Conservation (phyloP, 2,797 vertebrate species). For the Sus cebifrons region DNA sequence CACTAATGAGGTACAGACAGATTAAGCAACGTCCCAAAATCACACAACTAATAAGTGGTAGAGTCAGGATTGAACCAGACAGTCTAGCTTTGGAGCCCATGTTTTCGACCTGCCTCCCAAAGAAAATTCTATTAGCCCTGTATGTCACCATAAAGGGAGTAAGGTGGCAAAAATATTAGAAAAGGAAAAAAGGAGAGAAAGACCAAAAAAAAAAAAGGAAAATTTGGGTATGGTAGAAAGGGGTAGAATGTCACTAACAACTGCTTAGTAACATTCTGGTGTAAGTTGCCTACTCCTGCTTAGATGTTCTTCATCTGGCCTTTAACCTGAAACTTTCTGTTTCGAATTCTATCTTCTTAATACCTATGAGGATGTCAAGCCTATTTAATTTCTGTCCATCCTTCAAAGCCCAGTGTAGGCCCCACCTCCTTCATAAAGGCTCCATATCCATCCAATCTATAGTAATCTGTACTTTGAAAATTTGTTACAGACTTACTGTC, state of each 20-base stretch:
- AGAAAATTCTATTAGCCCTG: slow-evolving; percentile 49
- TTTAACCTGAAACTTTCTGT: slow-evolving; percentile 48
- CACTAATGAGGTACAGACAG: slow-evolving; percentile 48
- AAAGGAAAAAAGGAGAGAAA: neutral
- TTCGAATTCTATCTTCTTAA: slow-evolving; percentile 67
- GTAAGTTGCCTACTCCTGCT: slow-evolving; percentile 43
- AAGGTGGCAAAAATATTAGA: neutral
- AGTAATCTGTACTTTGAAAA: slow-evolving; percentile 46
- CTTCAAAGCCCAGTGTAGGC: slow-evolving; percentile 62
- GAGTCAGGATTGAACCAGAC: slow-evolving; percentile 47
- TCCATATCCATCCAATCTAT: slow-evolving; percentile 47
- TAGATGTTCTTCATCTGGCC: slow-evolving; percentile 63
- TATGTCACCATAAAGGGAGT: neutral
- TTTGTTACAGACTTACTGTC: slow-evolving; percentile 29
- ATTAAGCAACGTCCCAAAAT: slow-evolving; percentile 54
- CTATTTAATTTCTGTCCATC: slow-evolving; percentile 71
- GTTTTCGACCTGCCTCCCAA: slow-evolving; percentile 35
- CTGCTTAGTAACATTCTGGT: slow-evolving; percentile 4
- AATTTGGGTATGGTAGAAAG: neutral
- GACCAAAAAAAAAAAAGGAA: neutral
- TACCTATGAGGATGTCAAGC: slow-evolving; percentile 66
- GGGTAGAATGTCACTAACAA: slow-evolving; percentile 48
- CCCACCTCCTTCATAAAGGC: slow-evolving; percentile 46
- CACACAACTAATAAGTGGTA: slow-evolving; percentile 33
- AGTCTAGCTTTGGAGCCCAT: slow-evolving; percentile 40